Conservation (phyloP, 2,797 vertebrate genomes). For the Smutsia gigantea region DNA sequence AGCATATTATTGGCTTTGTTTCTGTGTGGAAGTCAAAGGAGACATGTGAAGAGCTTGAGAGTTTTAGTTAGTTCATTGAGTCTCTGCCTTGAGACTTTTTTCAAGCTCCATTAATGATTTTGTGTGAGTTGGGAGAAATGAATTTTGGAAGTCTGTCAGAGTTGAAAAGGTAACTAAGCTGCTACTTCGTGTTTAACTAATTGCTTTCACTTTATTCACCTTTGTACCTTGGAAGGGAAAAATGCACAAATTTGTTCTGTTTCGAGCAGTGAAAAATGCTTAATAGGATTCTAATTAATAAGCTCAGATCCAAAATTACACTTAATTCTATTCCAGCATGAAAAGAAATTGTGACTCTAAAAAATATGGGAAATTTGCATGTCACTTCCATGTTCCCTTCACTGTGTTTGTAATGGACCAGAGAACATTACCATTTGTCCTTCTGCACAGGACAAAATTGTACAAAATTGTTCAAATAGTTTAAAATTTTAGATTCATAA, state of each 20-base stretch:
- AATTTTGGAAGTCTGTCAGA: conserved; percentile 44
- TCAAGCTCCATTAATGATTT: conserved; percentile 9
- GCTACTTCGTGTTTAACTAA: conserved; percentile 53
- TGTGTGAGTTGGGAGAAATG: conserved; percentile 43
- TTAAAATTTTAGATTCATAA: conserved; percentile 50
- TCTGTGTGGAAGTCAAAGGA: conserved; percentile 44
- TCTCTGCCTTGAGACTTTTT: conserved; percentile 12
- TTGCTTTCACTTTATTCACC: conserved; percentile 57
- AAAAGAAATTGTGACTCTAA: conserved; percentile 21
- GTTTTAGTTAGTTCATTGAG: conserved; percentile 26
- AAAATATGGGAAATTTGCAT: background rate
- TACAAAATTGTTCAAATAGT: background rate
- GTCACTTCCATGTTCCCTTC: background rate
- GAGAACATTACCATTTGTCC: background rate
- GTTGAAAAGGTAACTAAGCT: conserved; percentile 48
- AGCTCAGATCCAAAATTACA: background rate
- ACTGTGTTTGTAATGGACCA: background rate
- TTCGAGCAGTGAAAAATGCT: conserved; percentile 51
- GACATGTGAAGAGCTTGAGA: background rate
- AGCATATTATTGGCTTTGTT: background rate
- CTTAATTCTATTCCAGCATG: background rate
- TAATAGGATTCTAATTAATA: conserved; percentile 56
- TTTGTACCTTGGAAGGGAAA: conserved; percentile 39
- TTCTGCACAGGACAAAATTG: background rate
- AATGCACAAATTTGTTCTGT: conserved; percentile 18